Conservation (phyloP, 2,797 vertebrate species). For the Acrocephalus scirpaceus region DNA sequence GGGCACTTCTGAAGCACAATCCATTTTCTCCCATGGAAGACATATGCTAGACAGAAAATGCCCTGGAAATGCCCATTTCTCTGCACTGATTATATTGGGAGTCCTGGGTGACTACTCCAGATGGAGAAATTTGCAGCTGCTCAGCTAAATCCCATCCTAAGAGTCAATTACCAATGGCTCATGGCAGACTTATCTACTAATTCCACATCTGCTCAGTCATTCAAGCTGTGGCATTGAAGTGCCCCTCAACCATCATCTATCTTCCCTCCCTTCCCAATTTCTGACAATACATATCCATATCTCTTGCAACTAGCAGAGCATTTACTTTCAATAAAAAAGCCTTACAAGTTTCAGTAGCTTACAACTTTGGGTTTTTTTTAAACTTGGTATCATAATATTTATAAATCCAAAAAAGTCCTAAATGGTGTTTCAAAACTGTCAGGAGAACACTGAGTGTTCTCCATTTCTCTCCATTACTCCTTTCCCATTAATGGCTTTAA, state of each 20-base stretch:
- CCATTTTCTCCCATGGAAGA: neutral
- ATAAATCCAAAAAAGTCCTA: neutral
- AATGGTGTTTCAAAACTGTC: neutral
- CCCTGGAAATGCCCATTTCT: neutral
- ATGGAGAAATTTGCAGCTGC: neutral
- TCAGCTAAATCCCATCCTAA: neutral
- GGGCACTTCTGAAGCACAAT: neutral
- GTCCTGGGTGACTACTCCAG: neutral
- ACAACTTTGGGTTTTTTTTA: neutral
- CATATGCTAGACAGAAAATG: neutral
- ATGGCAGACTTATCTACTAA: neutral
- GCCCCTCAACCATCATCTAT: neutral
- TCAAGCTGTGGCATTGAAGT: neutral
- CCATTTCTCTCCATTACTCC: neutral
- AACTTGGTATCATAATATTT: neutral
- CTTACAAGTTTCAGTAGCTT: neutral
- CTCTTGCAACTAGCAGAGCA: neutral
- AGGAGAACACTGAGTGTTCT: neutral
- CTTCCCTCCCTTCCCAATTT: neutral
- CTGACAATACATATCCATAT: neutral
- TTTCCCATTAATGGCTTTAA: neutral
- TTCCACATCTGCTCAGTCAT: constrained; percentile 4
- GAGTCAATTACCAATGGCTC: neutral
- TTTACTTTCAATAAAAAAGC: neutral
- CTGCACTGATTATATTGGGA: neutral